Base-by-base conservation (phyloP, 2,113 vertebrate species). In the Antigone vipio region DNA sequence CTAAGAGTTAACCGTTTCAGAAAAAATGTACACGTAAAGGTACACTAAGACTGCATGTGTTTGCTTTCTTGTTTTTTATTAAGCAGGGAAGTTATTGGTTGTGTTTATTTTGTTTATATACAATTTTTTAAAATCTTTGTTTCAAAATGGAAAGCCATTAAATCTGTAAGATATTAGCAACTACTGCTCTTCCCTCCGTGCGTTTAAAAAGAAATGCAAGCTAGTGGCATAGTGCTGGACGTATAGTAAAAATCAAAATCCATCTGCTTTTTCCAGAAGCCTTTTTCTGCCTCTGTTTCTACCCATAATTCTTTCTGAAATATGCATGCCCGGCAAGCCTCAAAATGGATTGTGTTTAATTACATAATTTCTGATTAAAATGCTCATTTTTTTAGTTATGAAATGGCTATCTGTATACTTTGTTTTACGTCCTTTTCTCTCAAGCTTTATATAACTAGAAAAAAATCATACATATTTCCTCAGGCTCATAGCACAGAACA, bases 1-100 rank as follows among this genome's bases (percentile, higher is more conserved):
- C 88, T 30, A 97, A 92, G 80, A 91, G 95, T 92, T 95, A 73
- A 91, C 32, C 71, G 88, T 89, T 68, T 40, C 52, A 90, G 21
- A 35, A 77, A 44, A 83, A 86, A 45, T 7, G 7, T 9, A 12
- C 15, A 16, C 50, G 21, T 72, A 47, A 34, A 87, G 49, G 38
- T 60, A 63, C 75, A 29, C 38, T 40, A 13, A 30, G 32, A 27
- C 72, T 34, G 5, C 11, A 23, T 21, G 20, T 26, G 7, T 55
- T 55, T 81, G 58, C 47, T 53, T 77, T 44, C 76, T 92, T 79
- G 13, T 53, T 32, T 35, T 81, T 79, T 60, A 42, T 53, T 95
- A 18, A 88, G 44, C 60, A 50, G 2, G 69, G 30, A 74, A 56
- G 9, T 52, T 92, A 56, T 22, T 15, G 52, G 4, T 85, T 53